Evolutionary conservation across 2,113 vertebrate species (phyloP), one percentile per base, ranked within the genome.

Genomic region (Oostethus manadensis): DNA sequence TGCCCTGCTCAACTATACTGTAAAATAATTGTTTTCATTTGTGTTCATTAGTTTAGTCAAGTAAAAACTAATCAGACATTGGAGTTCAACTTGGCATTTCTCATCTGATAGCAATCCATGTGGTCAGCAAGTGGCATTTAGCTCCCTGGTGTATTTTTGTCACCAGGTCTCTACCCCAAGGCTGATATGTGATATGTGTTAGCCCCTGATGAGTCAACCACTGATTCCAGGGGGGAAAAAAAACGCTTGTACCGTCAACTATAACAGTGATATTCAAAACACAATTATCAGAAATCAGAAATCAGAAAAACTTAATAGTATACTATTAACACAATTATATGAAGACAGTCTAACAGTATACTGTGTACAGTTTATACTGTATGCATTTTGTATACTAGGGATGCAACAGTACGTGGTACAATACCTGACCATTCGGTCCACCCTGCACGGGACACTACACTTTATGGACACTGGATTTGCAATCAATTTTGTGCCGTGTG

Each of bases 131-230:
- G 58, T 22, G 66, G 64, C 71, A 58, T 71, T 51, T 42, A 0
- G 49, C 64, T 77, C 82, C 71, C 73, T 54, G 68, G 80, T 78
- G 83, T 89, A 89, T 90, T 89, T 86, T 80, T 75, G 80, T 84
- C 85, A 26, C 43, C 8, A 62, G 51, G 48, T 55, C 17, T 40
- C 35, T 42, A 76, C 46, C 68, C 10, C 33, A 3, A 15, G n/a
- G 20, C 70, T 70, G 75, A 80, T 65, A 81, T 22, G 48, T 33
- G 64, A 74, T 38, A 38, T 51, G 64, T 18, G 64, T 51, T 77
- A 74, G 56, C 80, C 68, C 83, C 85, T 85, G n/a, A 86, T 84
- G 89, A 84, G 79, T 83, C 85, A 77, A 63, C 16, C 40, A 51
- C 47, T 80, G 73, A 70, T 81, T 84, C 74, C 79, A 78, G 79